Base-by-base conservation (phyloP, 1,140 invertebrate genomes). In the Gonatopus flavifemur region DNA sequence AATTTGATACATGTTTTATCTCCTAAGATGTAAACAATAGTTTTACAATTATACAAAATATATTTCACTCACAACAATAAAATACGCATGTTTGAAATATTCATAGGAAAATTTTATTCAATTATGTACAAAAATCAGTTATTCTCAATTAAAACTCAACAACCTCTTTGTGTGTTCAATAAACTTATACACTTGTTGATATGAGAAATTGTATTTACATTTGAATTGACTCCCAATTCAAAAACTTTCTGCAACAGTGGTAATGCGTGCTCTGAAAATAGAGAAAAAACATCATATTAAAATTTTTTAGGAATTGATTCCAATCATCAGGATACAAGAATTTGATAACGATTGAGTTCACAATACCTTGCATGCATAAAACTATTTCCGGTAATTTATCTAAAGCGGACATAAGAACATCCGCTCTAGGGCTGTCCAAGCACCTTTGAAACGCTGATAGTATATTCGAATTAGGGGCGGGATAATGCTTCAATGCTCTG, bases 301-400 rank as follows among this genome's bases (percentile, higher is more conserved):
- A 40, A 30, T 28, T 50, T 48, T 42, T 30, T 18, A 36, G 31
- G 44, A 19, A 6, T 22, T 32, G 22, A 7, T 25, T 16, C 25
- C 22, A 16, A 49, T 13, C 10, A 25, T 24, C n/a, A 20, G n/a
- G 1, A 44, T 3, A 12, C 20, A 20, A 52, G 24, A 8, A 41
- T 18, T 28, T 15, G 19, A 37, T 21, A 36, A 38, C 31, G 2
- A 28, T 40, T 24, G n/a, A 35, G 31, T 52, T 20, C 33, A 49
- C 44, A 45, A 60, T 76, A 87, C 84, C 84, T 82, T 93, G 90
- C 76, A 89, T 83, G 38, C 90, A 85, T 19, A 92, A 78, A 40
- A 88, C 79, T 41, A 94, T 85, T 59, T 96, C 93, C 0, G 91
- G 86, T 25, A 96, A 76, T 70, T 87, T 86, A 46, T 93, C 91